Percentiles rank a stretch among this genome's conserved stretches.
phyloP scores from a whole-genome alignment of 2,113 vertebrate species.

The Ophiodon elongatus region DNA sequence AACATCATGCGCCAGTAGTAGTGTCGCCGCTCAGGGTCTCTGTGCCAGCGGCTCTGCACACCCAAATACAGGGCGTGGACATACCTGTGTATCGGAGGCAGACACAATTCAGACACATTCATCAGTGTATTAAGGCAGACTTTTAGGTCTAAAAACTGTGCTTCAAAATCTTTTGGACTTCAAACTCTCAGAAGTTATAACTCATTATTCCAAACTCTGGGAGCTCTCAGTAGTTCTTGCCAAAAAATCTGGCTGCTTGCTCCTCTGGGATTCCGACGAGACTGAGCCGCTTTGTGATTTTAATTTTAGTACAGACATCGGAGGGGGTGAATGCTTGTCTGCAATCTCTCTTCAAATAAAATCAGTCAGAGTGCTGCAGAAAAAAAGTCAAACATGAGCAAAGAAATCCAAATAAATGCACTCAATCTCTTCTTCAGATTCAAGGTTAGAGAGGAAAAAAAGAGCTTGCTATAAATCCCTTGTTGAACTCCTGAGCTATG shows the following conservation, averaged over 20 bases:
- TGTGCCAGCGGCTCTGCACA: constrained; percentile 96
- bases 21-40: constrained; percentile 90
- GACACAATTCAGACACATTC: background rate
- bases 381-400: constrained; percentile 23
- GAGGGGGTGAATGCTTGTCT: constrained; percentile 16
- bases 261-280: constrained; percentile 55
- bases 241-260: constrained; percentile 42
- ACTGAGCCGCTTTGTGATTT: constrained; percentile 60
- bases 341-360: constrained; percentile 40
- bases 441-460: background rate
- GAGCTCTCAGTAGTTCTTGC: constrained; percentile 46
- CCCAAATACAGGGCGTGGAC: constrained; percentile 94
- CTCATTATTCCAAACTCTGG: constrained; percentile 57
- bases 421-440: constrained; percentile 10
- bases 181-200: constrained; percentile 62
- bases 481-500: constrained; percentile 32
- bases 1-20: constrained; percentile 98
- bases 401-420: constrained; percentile 33
- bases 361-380: constrained; percentile 33
- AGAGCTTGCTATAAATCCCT: constrained; percentile 28
- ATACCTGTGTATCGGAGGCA: constrained; percentile 84
- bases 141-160: constrained; percentile 6
- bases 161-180: constrained; percentile 53
- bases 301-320: constrained; percentile 53
- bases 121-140: background rate